A percentile compares a stretch with the other conserved stretches of the same genome.
These are phyloP conservation scores for Maccullochella peelii DNA, from an alignment of 2,113 vertebrate genomes.

Conservation along the genomic window DNA sequence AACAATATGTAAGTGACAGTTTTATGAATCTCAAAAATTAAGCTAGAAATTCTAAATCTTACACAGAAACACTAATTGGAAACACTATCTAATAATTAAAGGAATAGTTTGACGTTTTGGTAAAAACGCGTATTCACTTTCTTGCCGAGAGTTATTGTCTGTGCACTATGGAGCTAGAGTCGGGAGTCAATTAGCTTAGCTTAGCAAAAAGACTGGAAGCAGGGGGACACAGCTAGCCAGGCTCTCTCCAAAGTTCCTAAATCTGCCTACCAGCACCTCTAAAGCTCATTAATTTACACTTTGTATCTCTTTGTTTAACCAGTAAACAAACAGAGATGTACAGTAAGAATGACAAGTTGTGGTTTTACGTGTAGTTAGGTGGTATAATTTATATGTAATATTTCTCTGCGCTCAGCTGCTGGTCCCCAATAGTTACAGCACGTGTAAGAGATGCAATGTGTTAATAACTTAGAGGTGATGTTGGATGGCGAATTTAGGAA, in stretches of 20 bases:
- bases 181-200: background rate
- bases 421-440: background rate
- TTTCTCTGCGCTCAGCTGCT: background rate
- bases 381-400: no score
- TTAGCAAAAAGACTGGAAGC: background rate
- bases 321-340: no score
- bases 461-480: background rate
- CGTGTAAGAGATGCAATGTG: background rate
- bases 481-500: background rate
- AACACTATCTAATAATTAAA: background rate
- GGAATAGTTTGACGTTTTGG: background rate
- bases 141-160: background rate
- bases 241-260: background rate
- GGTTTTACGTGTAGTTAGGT: background rate
- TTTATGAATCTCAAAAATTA: no score
- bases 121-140: background rate
- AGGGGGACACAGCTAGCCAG: background rate
- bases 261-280: background rate
- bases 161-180: background rate
- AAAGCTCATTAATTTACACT: background rate
- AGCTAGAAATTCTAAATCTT: no score
- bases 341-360: background rate
- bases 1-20: no score
- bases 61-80: no score
- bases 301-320: background rate